Conservation (phyloP, 2,113 vertebrate species). For the Aleadryas rufinucha region DNA sequence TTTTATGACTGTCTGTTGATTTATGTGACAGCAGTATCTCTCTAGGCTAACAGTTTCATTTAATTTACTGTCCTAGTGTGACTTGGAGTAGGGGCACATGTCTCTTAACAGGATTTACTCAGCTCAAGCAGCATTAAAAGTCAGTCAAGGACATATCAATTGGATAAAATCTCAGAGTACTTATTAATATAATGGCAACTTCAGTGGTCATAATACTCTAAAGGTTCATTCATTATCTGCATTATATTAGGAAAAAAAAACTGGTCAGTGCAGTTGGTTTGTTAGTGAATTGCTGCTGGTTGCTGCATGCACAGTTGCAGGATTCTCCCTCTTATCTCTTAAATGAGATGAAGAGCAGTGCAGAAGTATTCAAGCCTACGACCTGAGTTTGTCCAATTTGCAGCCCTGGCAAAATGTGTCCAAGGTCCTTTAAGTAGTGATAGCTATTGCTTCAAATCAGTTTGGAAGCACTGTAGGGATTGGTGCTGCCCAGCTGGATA, state of each 20-base stretch:
- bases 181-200: constrained; percentile 14
- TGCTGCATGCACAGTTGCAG: not conserved
- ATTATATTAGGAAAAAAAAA: not conserved
- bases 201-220: not conserved
- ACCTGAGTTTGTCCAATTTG: not conserved
- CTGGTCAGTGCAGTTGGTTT: not conserved
- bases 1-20: not conserved
- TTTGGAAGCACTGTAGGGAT: not conserved
- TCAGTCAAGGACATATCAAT: constrained; percentile 19
- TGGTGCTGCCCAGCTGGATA: not conserved
- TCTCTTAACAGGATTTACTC: constrained; percentile 44
- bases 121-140: constrained; percentile 34
- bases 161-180: not conserved
- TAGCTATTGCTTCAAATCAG: not conserved
- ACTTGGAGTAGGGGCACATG: constrained; percentile 9
- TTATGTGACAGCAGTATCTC: not conserved
- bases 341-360: not conserved
- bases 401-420: not conserved
- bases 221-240: not conserved
- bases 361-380: not conserved
- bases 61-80: constrained; percentile 20
- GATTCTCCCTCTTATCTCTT: not conserved
- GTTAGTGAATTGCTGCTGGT: not conserved
- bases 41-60: not conserved
- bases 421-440: not conserved